A percentile compares a stretch with the other conserved stretches of the same genome.
Evolutionary conservation across 2,888 invertebrate genomes (phyloP).

Genomic region (Sialis lutaria): DNA sequence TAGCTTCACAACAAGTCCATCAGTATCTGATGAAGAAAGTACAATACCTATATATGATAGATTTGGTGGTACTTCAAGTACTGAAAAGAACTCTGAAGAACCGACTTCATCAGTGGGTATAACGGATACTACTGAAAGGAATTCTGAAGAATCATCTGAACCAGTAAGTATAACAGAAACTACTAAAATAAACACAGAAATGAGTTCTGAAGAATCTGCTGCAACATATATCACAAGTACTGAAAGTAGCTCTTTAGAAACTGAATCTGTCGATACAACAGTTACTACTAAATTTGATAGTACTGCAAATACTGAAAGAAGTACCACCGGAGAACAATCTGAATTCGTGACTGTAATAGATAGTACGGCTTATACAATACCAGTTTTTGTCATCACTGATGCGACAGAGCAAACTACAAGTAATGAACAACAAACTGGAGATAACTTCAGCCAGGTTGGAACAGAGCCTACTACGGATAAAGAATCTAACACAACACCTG

Average conservation of each 20-base stretch:
- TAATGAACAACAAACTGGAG: background rate
- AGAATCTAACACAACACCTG: slow-evolving; percentile 3
- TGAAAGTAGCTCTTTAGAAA: background rate
- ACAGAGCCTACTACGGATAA: background rate
- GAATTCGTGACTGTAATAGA: background rate
- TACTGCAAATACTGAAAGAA: background rate
- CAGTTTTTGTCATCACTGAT: background rate
- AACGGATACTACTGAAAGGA: background rate
- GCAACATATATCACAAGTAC: background rate
- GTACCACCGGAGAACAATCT: background rate
- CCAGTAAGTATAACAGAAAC: background rate
- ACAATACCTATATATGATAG: too few species aligned
- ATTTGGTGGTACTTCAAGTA: too few species aligned
- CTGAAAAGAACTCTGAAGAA: background rate
- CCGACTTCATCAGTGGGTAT: background rate
- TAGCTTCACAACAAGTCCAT: too few species aligned
- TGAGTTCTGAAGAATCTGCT: background rate
- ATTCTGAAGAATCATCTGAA: background rate
- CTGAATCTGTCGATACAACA: background rate
- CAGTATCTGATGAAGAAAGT: too few species aligned
- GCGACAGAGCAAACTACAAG: background rate
- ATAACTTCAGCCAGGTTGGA: background rate
- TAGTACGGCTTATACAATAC: too few species aligned
- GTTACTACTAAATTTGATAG: too few species aligned
- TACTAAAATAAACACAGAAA: background rate